These are phyloP conservation scores for Psilopsiagon aurifrons DNA, from an alignment of 2,113 vertebrate genomes.

Conservation along the genomic window DNA sequence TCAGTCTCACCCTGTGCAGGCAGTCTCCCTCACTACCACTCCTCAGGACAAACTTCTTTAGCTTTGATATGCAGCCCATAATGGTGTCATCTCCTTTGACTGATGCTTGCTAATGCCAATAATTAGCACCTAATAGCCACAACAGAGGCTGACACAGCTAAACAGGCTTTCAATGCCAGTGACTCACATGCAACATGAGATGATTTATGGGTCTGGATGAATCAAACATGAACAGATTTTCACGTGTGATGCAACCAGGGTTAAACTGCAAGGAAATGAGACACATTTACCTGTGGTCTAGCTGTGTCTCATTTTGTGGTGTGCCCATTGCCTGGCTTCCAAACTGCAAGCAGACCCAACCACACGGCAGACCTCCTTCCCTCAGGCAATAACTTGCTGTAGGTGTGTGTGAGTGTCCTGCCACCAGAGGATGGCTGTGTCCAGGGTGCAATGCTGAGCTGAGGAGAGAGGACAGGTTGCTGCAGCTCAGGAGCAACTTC, in stretches of 20 bases:
- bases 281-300: not conserved
- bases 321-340: not conserved
- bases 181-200: not conserved
- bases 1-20: not conserved
- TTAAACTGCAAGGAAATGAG: not conserved
- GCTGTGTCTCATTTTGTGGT: not conserved
- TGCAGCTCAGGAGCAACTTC: not conserved
- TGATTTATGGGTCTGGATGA: slow-evolving; percentile 19
- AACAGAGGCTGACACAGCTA: not conserved
- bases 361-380: not conserved
- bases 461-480: not conserved
- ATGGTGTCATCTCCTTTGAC: not conserved
- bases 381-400: not conserved
- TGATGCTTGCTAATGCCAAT: slow-evolving; percentile 8
- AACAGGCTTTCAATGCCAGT: not conserved
- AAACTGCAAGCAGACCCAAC: not conserved
- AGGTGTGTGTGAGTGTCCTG: not conserved
- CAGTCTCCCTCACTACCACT: not conserved
- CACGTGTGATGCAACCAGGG: not conserved
- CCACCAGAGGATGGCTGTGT: not conserved
- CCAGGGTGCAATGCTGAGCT: not conserved
- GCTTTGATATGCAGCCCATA: not conserved
- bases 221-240: not conserved
- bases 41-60: not conserved
- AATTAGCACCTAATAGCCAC: slow-evolving; percentile 8